phyloP scores from a whole-genome alignment of 2,888 invertebrate genomes.

The Eupeodes luniger region DNA sequence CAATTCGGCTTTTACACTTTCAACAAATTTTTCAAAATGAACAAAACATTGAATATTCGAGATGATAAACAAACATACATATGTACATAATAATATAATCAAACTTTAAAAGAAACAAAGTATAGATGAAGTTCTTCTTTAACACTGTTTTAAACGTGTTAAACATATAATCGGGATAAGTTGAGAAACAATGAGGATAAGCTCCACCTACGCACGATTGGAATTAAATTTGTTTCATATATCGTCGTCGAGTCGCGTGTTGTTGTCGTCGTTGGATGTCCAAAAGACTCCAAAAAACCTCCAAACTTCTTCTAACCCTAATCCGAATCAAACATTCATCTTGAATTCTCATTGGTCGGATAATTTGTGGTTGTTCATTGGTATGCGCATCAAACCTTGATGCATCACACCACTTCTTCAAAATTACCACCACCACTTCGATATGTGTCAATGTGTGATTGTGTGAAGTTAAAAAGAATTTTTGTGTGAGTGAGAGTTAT shows the following conservation, averaged over 20 bases:
- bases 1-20: constrained; percentile 48
- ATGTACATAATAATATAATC: constrained; percentile 33
- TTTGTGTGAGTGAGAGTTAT: constrained; percentile 23
- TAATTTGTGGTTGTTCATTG: constrained; percentile 38
- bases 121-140: constrained; percentile 62
- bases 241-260: background rate
- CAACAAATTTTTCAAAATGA: constrained; percentile 48
- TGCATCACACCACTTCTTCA: background rate
- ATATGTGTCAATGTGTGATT: background rate
- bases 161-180: constrained; percentile 26
- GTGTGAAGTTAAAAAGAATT: background rate
- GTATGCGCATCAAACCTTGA: constrained; percentile 46
- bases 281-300: constrained; percentile 52
- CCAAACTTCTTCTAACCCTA: constrained; percentile 66
- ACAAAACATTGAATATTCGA: constrained; percentile 42
- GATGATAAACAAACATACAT: constrained; percentile 65
- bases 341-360: constrained; percentile 65
- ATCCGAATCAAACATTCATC: constrained; percentile 36
- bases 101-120: constrained; percentile 68
- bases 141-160: constrained; percentile 59
- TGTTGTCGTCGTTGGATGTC: background rate
- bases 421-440: background rate
- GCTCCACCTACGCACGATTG: constrained; percentile 69
- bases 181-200: constrained; percentile 34
- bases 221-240: constrained; percentile 52